A percentile compares a stretch with the other conserved stretches of the same genome.
phyloP scores from a whole-genome alignment of 2,888 invertebrate genomes.

The Thalpophila matura region DNA sequence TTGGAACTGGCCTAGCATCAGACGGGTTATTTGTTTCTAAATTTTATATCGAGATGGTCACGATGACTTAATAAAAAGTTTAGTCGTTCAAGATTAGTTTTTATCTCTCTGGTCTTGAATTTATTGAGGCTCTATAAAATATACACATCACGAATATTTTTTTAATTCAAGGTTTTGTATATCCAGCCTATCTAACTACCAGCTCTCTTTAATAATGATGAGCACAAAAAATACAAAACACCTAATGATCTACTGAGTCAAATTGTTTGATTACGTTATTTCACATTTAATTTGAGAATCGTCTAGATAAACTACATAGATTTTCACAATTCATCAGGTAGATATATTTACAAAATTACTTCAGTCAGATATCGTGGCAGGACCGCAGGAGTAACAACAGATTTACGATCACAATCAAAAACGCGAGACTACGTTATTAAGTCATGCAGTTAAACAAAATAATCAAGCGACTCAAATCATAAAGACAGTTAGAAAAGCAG shows the following conservation, averaged over 20 bases:
- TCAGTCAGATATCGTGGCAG: conserved; percentile 10
- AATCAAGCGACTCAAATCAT: conserved; percentile 33
- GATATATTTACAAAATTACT: conserved; percentile 2
- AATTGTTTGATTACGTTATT: conserved; percentile 43
- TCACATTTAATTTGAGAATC: conserved; percentile 26
- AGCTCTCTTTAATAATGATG: conserved; percentile 4
- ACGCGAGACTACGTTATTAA: conserved; percentile 36
- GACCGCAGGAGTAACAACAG: conserved; percentile 2
- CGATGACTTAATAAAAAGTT: conserved; percentile 68
- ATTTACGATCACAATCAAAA: conserved; percentile 15
- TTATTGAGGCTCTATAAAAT: conserved; percentile 18
- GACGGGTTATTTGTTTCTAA: conserved; percentile 69
- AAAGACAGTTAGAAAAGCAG: conserved; percentile 28
- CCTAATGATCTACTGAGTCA: conserved; percentile 26
- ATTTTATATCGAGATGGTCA: conserved; percentile 60
- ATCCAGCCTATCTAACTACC: conserved; percentile 23
- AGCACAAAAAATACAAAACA: conserved; percentile 39
- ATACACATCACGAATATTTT: conserved; percentile 12
- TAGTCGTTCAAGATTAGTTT: conserved; percentile 42
- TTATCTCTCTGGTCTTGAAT: conserved; percentile 28
- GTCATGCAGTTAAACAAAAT: conserved; percentile 33
- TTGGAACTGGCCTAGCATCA: conserved; percentile 59
- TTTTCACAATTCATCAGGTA: not conserved
- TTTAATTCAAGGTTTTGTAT: conserved; percentile 36
- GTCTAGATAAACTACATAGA: not conserved